Conservation (phyloP, 2,797 vertebrate genomes). For the Odontamblyopus rebecca region DNA sequence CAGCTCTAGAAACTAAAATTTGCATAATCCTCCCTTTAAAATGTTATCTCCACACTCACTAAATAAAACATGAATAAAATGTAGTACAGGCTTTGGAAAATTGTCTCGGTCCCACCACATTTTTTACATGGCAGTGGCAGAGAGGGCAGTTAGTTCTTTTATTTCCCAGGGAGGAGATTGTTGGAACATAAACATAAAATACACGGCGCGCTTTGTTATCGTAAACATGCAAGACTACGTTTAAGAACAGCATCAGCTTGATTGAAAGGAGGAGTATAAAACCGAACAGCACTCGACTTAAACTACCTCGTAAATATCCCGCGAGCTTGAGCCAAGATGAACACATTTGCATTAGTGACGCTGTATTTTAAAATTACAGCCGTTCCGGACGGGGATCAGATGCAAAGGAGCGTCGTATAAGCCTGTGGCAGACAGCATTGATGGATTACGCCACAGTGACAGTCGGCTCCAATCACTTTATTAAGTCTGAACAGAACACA, state of each 20-base stretch:
- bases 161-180: neutral
- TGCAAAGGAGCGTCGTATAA: neutral
- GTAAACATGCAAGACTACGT: constrained; percentile 6
- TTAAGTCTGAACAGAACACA: neutral
- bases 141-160: neutral
- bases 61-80: neutral
- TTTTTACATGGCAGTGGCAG: neutral
- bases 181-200: neutral
- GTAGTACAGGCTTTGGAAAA: neutral
- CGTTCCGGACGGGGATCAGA: neutral
- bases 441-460: neutral
- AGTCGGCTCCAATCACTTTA: too few species aligned
- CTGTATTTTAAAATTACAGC: constrained; percentile 8
- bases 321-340: neutral
- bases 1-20: neutral
- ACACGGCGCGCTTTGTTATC: neutral
- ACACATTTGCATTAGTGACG: constrained; percentile 3
- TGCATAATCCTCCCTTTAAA: neutral
- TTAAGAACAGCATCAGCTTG: neutral
- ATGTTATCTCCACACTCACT: neutral
- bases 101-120: neutral
- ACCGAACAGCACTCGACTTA: neutral
- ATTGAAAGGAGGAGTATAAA: neutral
- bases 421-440: neutral
- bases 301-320: constrained; percentile 1